phyloP scores from a whole-genome alignment of 1,140 invertebrate species.

The Antheraea pernyi region DNA sequence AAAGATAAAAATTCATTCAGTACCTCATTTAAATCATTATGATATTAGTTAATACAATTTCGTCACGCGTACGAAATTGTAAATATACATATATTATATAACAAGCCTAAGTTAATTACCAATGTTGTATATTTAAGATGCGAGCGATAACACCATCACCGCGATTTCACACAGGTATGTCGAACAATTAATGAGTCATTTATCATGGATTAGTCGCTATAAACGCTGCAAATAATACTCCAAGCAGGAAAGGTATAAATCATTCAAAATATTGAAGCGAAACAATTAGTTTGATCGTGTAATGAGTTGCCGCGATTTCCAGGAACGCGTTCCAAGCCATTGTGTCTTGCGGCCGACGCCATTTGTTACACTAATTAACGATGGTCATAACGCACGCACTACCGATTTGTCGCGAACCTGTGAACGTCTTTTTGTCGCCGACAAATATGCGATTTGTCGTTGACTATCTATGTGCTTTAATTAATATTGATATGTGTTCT shows the following conservation, averaged over 20 bases:
- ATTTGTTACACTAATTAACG: constrained; percentile 11
- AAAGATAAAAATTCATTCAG: too few species aligned
- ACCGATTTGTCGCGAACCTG: not conserved
- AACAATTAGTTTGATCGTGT: constrained; percentile 2
- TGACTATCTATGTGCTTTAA: not conserved
- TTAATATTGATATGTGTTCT: not conserved
- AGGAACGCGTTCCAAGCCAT: constrained; percentile 14
- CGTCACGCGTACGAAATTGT: too few species aligned
- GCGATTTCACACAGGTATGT: too few species aligned
- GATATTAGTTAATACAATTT: too few species aligned
- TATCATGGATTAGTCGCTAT: too few species aligned
- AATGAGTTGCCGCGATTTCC: constrained; percentile 6
- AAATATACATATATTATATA: too few species aligned
- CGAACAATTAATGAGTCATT: too few species aligned
- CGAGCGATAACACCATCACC: too few species aligned
- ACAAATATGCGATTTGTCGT: constrained; percentile 9
- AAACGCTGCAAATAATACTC: too few species aligned
- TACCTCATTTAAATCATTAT: too few species aligned
- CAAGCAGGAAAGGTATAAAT: not conserved
- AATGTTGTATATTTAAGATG: too few species aligned
- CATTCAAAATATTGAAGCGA: constrained; percentile 8
- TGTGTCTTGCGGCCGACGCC: not conserved
- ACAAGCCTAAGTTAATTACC: too few species aligned
- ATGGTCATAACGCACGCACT: constrained; percentile 7
- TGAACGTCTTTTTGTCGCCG: constrained; percentile 9